Percentiles rank a stretch among this genome's conserved stretches.
Conservation (phyloP, 2,797 vertebrate genomes). For the Limnodromus scolopaceus region DNA sequence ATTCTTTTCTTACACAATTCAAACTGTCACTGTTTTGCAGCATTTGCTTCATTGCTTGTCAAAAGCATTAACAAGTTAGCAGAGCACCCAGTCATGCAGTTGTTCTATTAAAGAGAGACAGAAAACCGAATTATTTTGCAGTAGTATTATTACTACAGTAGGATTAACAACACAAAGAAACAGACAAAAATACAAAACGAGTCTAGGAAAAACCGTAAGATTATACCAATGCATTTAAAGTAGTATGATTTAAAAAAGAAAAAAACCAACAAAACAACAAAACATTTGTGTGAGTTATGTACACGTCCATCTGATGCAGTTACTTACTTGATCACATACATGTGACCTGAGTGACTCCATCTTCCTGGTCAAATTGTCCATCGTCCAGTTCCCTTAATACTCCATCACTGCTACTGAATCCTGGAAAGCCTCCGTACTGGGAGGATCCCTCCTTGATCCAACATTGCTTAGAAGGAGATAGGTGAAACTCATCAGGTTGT, state of each 20-base stretch:
- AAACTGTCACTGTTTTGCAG: background rate
- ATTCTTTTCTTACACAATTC: background rate
- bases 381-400: conserved; percentile 90
- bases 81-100: background rate
- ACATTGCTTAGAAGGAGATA: conserved; percentile 41
- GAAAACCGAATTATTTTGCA: conserved; percentile 12
- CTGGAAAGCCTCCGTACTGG: conserved; percentile 79
- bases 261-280: background rate
- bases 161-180: conserved; percentile 5
- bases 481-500: conserved; percentile 26
- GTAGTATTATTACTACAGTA: conserved; percentile 56
- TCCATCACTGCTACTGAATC: conserved; percentile 84
- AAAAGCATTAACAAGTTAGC: background rate
- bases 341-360: conserved; percentile 93
- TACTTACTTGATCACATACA: conserved; percentile 85
- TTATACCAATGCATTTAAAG: conserved; percentile 18
- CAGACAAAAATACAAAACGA: background rate
- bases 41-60: conserved; percentile 12
- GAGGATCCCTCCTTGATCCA: conserved; percentile 65
- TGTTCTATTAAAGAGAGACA: conserved; percentile 16
- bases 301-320: conserved; percentile 27
- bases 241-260: background rate
- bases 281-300: conserved; percentile 4
- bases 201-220: background rate
- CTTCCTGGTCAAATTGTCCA: conserved; percentile 91